A percentile compares a stretch with the other conserved stretches of the same genome.
Conservation (phyloP, 2,888 invertebrate species). For the Sepiola atlantica region DNA sequence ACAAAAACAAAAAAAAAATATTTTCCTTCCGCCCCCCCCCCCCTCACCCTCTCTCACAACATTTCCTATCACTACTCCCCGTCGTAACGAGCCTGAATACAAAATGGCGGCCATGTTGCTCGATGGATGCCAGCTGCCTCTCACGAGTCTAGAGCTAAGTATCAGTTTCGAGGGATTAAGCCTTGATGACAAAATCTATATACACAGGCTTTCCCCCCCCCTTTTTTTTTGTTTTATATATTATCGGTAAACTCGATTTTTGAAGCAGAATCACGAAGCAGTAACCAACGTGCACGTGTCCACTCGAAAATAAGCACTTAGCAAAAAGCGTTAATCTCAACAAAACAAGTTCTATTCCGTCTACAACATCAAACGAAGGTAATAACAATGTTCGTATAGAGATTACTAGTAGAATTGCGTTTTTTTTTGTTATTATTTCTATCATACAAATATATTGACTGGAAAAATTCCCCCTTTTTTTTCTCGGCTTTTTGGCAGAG, state of each 20-base stretch:
- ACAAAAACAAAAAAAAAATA: no score
- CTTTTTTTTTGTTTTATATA: no score
- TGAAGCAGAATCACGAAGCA: not conserved
- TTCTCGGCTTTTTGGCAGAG: no score
- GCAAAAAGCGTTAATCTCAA: not conserved
- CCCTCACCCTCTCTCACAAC: not conserved
- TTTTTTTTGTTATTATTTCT: no score
- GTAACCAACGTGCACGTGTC: not conserved
- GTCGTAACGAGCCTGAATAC: not conserved
- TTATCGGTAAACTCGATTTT: not conserved
- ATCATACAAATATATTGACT: no score
- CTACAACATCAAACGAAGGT: no score
- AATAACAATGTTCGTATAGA: no score
- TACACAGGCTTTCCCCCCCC: not conserved
- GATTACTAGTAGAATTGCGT: no score
- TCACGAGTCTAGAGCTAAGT: not conserved
- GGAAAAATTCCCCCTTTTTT: no score
- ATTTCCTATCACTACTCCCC: not conserved
- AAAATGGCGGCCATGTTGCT: not conserved
- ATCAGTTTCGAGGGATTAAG: not conserved
- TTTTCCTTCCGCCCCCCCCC: not conserved
- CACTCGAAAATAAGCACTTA: not conserved
- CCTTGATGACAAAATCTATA: not conserved
- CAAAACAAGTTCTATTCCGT: not conserved
- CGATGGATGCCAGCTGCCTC: not conserved